Base-by-base conservation (phyloP, 2,113 vertebrate species). In the Calypte anna region DNA sequence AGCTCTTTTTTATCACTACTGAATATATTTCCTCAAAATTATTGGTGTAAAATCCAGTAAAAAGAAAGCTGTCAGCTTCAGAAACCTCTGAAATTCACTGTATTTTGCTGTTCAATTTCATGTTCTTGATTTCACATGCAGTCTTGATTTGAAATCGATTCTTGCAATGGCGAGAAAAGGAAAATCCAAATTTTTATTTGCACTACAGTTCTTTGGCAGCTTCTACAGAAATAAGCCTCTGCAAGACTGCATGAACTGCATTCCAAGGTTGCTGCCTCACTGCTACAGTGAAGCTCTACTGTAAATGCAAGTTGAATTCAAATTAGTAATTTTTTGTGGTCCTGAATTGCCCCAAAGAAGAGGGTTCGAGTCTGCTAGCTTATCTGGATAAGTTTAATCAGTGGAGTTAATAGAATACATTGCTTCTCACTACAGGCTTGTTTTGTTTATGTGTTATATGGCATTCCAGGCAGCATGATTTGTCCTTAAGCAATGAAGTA, bases 271-370 rank as follows among this genome's bases (percentile, higher is more conserved):
- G 20, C 50, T 75, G 2, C 58, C 13, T 82, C 55, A 70, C 12
- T 90, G 28, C 43, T 63, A 53, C 30, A 61, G 44, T 43, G 28
- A 79, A 69, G 10, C 48, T 73, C 15, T 63, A 17, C 30, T 63
- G 55, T 53, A 92, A 88, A 86, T 88, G 19, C 50, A 72, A 51
- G 25, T 43, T 78, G 73, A 95, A 93, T 90, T 91, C 59, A 88
- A 86, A 88, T 88, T 14, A 73, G 31, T 36, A 11, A 23, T 48
- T 79, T 79, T 88, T 75, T 74, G 33, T 83, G 22, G 10, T 79
- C 30, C 28, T 5, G 0, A 62, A 7, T 69, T 76, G 27, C 85
- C 63, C 54, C 7, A 28, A 77, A 73, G 8, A 77, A 85, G 59
- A 74, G 13, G 10, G 16, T 93, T 73, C 5, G 9, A 80, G 31